These are phyloP conservation scores for Dufourea novaeangliae DNA, from an alignment of 1,140 invertebrate genomes.

Conservation along the genomic window DNA sequence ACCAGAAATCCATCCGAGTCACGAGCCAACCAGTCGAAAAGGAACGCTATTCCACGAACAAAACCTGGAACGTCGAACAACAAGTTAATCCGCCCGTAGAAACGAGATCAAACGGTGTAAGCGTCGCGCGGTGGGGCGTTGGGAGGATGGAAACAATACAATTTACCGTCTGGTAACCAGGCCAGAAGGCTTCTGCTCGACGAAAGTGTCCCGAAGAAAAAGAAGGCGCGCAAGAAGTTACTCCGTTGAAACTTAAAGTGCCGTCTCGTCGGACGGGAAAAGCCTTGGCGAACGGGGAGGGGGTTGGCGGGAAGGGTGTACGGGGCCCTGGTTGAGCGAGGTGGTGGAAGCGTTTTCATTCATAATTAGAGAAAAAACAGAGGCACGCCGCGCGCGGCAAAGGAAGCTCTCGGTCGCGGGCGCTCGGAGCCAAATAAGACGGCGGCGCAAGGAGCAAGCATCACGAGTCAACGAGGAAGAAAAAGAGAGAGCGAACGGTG, in stretches of 20 bases:
- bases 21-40: too few relatives aligned
- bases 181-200: conserved; percentile 14
- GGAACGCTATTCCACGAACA: too few relatives aligned
- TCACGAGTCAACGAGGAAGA: conserved; percentile 4
- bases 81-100: too few relatives aligned
- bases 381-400: conserved; percentile 53
- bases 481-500: neutral
- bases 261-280: neutral
- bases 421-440: conserved; percentile 23
- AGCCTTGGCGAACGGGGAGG: neutral
- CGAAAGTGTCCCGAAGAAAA: conserved; percentile 29
- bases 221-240: neutral
- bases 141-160: conserved; percentile 21
- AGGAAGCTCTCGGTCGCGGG: conserved; percentile 20
- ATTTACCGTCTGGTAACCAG: conserved; percentile 34
- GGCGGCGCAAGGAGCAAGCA: neutral
- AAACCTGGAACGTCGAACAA: too few relatives aligned
- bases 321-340: neutral
- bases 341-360: conserved; percentile 78
- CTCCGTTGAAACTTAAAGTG: conserved; percentile 7
- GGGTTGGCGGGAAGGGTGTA: neutral
- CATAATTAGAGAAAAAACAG: conserved; percentile 81
- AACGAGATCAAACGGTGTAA: too few relatives aligned
- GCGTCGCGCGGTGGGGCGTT: neutral
- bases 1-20: neutral